phyloP scores from a whole-genome alignment of 2,113 vertebrate species.

The Bubo scandiacus region DNA sequence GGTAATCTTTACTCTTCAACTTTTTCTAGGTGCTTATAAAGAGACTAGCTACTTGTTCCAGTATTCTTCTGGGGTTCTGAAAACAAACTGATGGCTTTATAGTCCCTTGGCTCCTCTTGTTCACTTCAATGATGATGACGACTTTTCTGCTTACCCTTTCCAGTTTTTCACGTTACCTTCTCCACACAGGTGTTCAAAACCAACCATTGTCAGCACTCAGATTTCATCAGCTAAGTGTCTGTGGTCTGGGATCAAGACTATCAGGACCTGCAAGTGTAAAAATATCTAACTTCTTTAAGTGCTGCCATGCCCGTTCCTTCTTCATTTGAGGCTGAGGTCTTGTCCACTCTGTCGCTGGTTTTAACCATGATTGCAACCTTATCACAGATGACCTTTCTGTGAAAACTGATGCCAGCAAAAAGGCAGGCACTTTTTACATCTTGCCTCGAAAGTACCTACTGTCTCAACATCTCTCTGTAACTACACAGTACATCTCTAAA shows the following conservation, averaged over 20 bases:
- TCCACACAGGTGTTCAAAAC: neutral
- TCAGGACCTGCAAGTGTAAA: neutral
- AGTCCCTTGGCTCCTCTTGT: neutral
- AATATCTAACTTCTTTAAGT: neutral
- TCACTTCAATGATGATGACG: neutral
- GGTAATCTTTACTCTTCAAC: neutral
- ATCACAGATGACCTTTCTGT: neutral
- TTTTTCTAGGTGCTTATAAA: neutral
- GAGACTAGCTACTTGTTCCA: neutral
- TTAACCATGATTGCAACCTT: neutral
- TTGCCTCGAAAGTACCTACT: neutral
- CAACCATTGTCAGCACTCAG: neutral
- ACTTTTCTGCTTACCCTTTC: neutral
- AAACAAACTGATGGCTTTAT: neutral
- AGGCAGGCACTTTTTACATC: neutral
- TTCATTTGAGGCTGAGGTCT: neutral
- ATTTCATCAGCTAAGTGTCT: neutral
- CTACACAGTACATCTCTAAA: neutral
- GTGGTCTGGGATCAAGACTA: neutral
- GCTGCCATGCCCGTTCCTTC: neutral
- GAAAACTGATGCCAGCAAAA: neutral
- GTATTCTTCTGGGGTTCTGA: neutral
- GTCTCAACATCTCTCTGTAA: neutral
- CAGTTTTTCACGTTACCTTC: neutral
- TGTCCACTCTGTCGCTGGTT: neutral